Conservation (phyloP, 2,113 vertebrate genomes). For the Corynorhinus townsendii region DNA sequence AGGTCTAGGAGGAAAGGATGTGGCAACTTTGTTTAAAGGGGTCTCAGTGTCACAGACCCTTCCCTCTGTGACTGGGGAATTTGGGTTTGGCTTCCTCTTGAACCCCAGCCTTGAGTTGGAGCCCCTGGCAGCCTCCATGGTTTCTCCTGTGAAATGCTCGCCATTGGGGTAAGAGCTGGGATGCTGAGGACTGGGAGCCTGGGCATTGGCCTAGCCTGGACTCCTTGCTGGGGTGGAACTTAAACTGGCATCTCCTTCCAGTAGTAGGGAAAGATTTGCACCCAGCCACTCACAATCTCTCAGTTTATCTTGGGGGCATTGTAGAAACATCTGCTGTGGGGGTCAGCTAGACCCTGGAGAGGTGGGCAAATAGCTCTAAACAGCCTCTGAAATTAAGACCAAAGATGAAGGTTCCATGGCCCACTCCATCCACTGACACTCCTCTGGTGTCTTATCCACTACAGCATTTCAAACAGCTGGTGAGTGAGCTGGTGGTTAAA, state of each 20-base stretch:
- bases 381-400: not conserved
- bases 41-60: not conserved
- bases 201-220: not conserved
- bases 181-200: not conserved
- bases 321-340: not conserved
- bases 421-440: not conserved
- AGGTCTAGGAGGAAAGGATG: not conserved
- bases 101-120: not conserved
- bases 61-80: not conserved
- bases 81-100: not conserved
- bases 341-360: not conserved
- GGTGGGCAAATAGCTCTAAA: not conserved
- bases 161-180: not conserved
- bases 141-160: not conserved
- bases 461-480: constrained; percentile 95
- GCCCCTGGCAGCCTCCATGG: not conserved
- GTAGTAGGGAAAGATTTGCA: not conserved
- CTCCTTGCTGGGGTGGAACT: not conserved
- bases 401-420: not conserved
- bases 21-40: not conserved
- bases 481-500: constrained; percentile 91
- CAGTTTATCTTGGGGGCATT: not conserved
- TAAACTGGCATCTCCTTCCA: not conserved
- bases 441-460: not conserved
- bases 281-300: not conserved